Conservation (phyloP, 2,888 invertebrate genomes). For the Platycheirus rosarum region DNA sequence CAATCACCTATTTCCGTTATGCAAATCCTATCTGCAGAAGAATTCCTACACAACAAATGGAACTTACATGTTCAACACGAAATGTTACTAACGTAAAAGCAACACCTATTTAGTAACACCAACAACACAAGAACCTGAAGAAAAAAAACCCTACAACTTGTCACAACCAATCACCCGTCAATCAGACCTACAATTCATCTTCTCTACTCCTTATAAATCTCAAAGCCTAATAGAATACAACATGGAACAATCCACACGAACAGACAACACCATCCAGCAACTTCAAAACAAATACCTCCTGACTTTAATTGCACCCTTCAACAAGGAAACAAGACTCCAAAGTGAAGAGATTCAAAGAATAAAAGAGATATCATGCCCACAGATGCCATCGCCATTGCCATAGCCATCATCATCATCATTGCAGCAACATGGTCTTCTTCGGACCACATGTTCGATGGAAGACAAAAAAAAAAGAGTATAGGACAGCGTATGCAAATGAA, state of each 20-base stretch:
- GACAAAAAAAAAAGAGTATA: background rate
- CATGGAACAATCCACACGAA: slow-evolving; percentile 61
- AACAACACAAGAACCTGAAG: slow-evolving; percentile 15
- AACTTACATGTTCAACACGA: slow-evolving; percentile 41
- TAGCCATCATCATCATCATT: slow-evolving; percentile 56
- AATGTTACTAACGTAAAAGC: slow-evolving; percentile 45
- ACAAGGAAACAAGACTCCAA: slow-evolving; percentile 44
- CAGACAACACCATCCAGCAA: slow-evolving; percentile 23
- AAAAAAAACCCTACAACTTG: slow-evolving; percentile 60
- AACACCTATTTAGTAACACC: slow-evolving; percentile 60
- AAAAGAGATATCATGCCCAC: slow-evolving; percentile 69
- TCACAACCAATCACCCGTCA: slow-evolving; percentile 71
- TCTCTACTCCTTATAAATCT: slow-evolving; percentile 49
- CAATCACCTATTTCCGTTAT: slow-evolving; percentile 23
- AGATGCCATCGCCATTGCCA: slow-evolving; percentile 42
- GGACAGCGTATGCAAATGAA: slow-evolving; percentile 69
- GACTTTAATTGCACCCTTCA: slow-evolving; percentile 73
- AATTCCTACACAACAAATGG: slow-evolving; percentile 17
- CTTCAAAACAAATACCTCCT: slow-evolving; percentile 68
- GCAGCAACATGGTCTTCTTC: slow-evolving; percentile 55
- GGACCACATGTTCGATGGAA: slow-evolving; percentile 61
- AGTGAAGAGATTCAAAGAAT: slow-evolving; percentile 33
- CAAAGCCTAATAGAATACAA: slow-evolving; percentile 65
- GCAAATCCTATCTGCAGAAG: background rate
- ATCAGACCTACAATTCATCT: slow-evolving; percentile 67